Conservation (phyloP, 2,113 vertebrate genomes). For the Pyrgilauda ruficollis region DNA sequence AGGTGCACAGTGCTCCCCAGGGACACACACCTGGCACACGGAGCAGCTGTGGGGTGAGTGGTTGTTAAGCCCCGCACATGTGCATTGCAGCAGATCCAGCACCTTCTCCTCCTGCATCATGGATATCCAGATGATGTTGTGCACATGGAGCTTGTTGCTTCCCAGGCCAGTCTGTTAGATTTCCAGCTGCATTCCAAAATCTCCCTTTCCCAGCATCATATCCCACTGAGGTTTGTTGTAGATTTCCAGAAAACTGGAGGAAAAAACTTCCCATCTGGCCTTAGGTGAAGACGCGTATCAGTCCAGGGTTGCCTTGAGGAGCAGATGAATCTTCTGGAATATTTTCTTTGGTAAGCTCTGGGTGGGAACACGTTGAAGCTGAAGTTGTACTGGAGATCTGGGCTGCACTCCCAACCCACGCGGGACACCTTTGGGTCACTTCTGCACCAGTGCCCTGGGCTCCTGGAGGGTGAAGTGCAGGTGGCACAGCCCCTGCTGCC, state of each 20-base stretch:
- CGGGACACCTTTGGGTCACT: background rate
- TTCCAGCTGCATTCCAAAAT: background rate
- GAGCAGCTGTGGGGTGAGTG: rapidly evolving
- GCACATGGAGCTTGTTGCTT: background rate
- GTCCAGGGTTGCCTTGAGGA: background rate
- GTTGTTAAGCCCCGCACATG: rapidly evolving
- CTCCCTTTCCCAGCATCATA: background rate
- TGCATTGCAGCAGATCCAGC: background rate
- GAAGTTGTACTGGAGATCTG: background rate
- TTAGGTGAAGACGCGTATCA: background rate
- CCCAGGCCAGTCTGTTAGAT: background rate
- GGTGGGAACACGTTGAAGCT: rapidly evolving
- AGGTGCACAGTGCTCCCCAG: rapidly evolving
- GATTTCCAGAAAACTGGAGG: background rate
- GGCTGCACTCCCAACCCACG: rapidly evolving
- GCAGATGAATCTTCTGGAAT: background rate
- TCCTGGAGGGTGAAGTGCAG: background rate
- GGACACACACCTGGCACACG: rapidly evolving
- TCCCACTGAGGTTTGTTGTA: background rate
- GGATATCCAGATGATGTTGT: background rate
- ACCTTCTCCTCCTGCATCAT: background rate
- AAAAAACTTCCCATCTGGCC: background rate
- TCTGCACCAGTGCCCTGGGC: rapidly evolving
- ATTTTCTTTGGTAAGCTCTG: background rate
- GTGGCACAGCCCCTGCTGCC: background rate